These are phyloP conservation scores for Anas platyrhynchos DNA, from an alignment of 2,113 vertebrate species.

Conservation along the genomic window DNA sequence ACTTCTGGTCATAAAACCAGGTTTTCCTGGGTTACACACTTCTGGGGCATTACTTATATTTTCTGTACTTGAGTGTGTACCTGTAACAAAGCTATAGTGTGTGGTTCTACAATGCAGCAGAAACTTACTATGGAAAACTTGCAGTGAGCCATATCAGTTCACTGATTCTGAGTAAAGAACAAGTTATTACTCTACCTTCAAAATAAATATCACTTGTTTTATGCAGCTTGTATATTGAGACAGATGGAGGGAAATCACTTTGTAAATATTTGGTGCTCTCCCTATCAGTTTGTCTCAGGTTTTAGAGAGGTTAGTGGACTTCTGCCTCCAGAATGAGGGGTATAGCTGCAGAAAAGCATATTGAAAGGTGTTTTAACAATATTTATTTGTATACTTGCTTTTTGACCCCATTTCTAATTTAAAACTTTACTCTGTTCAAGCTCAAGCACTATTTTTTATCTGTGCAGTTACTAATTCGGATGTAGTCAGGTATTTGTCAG, in stretches of 20 bases:
- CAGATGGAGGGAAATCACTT: neutral
- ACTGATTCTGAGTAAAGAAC: neutral
- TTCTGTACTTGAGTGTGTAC: neutral
- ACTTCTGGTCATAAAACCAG: constrained; percentile 4
- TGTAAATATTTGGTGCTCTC: neutral
- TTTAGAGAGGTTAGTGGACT: neutral
- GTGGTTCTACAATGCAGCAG: neutral
- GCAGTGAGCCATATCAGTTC: neutral
- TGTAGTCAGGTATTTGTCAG: neutral
- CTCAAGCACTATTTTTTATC: neutral
- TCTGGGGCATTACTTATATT: neutral
- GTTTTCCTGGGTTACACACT: neutral
- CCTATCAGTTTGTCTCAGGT: neutral
- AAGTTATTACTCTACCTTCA: neutral
- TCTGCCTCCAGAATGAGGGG: neutral
- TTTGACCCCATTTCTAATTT: neutral
- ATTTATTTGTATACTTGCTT: neutral
- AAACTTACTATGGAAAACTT: neutral
- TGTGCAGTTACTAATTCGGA: neutral
- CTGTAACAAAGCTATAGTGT: neutral
- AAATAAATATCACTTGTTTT: neutral
- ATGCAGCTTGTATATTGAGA: neutral
- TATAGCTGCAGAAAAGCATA: neutral
- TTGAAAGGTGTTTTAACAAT: neutral
- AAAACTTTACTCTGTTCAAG: neutral